phyloP scores from a whole-genome alignment of 2,888 invertebrate genomes.

The Drosophila heteroneura region DNA sequence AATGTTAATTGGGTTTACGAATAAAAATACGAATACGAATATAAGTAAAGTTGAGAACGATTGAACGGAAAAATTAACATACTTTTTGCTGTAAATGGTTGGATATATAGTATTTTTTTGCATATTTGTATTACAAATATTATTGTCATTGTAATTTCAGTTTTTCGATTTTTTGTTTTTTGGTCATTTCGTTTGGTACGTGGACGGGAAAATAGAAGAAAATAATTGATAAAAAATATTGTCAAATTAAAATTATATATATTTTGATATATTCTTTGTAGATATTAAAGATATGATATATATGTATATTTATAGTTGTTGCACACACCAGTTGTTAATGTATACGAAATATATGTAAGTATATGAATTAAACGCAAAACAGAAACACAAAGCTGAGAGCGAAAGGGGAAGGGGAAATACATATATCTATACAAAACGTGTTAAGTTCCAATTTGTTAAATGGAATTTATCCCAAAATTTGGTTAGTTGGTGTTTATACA shows the following conservation, averaged over 20 bases:
- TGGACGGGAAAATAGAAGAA: conserved; percentile 72
- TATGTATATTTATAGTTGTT: conserved; percentile 18
- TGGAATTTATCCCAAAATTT: conserved; percentile 23
- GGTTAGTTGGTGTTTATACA: conserved; percentile 22
- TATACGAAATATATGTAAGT: conserved; percentile 1
- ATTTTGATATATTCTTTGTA: conserved; percentile 23
- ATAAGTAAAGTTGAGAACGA: conserved; percentile 30
- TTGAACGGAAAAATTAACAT: conserved; percentile 60
- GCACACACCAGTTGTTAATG: conserved; percentile 16
- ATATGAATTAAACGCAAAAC: not conserved
- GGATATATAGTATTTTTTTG: conserved; percentile 26
- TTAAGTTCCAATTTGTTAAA: conserved; percentile 14
- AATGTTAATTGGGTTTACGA: conserved; percentile 44
- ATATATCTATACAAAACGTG: not conserved
- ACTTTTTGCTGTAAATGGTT: conserved; percentile 76
- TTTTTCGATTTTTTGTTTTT: conserved; percentile 7
- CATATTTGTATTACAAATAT: conserved; percentile 24
- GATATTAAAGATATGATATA: conserved; percentile 28
- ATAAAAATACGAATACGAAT: conserved; percentile 45
- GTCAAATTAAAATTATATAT: conserved; percentile 59
- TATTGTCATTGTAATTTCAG: conserved; percentile 30
- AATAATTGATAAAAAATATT: conserved; percentile 70
- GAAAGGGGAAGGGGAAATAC: conserved; percentile 8
- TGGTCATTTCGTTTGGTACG: conserved; percentile 59
- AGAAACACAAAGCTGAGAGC: conserved; percentile 1